Evolutionary conservation across 2,113 vertebrate genomes (phyloP).

Genomic region (Zapornia atra): DNA sequence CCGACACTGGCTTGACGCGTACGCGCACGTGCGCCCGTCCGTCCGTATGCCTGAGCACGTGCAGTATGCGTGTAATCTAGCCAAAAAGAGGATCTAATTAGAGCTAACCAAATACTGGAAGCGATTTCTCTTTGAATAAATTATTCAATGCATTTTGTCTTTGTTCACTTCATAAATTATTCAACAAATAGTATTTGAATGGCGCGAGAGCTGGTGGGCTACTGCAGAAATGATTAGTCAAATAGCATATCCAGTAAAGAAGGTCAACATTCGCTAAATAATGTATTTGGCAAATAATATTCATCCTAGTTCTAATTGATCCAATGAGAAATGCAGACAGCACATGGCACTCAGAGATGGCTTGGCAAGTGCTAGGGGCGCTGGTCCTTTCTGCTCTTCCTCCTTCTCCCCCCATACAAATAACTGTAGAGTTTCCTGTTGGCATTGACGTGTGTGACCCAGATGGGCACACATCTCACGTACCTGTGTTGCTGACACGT

Average conservation of each 20-base stretch:
- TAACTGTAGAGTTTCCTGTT: not conserved
- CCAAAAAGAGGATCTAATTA: constrained; percentile 16
- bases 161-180: constrained; percentile 56
- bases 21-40: fast-evolving
- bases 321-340: not conserved
- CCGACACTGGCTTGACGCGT: fast-evolving
- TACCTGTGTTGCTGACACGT: not conserved
- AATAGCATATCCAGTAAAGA: not conserved
- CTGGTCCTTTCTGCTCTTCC: not conserved
- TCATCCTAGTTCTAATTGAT: not conserved
- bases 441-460: fast-evolving
- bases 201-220: not conserved
- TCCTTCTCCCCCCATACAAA: not conserved
- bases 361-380: not conserved
- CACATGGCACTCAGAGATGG: not conserved
- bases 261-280: constrained; percentile 49
- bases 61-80: not conserved
- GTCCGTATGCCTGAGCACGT: not conserved
- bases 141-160: constrained; percentile 57
- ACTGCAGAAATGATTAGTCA: constrained; percentile 21
- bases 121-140: constrained; percentile 49
- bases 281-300: constrained; percentile 39
- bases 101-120: constrained; percentile 44
- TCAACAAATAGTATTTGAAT: constrained; percentile 16
- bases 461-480: not conserved